A percentile compares a stretch with the other conserved stretches of the same genome.
Evolutionary conservation across 2,888 invertebrate species (phyloP).

Genomic region (Syritta pipiens): DNA sequence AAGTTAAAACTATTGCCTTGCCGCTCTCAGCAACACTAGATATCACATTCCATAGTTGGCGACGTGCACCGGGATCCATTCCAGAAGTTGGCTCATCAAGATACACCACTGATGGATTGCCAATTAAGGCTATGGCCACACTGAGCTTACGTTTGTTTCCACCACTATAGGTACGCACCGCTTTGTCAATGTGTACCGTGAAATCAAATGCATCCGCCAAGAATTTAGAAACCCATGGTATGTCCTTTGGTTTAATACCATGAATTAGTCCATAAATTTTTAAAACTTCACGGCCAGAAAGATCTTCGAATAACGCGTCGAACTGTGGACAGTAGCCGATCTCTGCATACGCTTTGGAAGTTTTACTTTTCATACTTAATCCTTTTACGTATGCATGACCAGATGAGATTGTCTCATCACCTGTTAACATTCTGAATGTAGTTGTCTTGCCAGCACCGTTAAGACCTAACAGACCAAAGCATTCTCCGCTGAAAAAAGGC

Average conservation of each 20-base stretch:
- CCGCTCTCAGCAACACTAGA: conserved; percentile 85
- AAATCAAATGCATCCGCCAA: conserved; percentile 82
- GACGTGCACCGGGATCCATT: conserved; percentile 81
- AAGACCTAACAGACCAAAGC: conserved; percentile 88
- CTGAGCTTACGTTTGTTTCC: conserved; percentile 88
- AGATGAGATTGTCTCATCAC: conserved; percentile 85
- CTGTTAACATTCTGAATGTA: conserved; percentile 94
- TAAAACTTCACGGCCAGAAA: conserved; percentile 86
- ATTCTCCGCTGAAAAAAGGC: conserved; percentile 37
- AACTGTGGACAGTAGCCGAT: conserved; percentile 89
- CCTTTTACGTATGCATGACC: conserved; percentile 87
- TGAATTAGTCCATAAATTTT: conserved; percentile 84
- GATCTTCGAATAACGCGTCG: conserved; percentile 85
- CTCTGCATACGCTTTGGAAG: conserved; percentile 82
- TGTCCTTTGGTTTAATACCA: conserved; percentile 81
- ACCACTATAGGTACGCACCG: conserved; percentile 83
- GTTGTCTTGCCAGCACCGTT: conserved; percentile 94
- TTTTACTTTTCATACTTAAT: conserved; percentile 80
- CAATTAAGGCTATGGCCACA: conserved; percentile 86
- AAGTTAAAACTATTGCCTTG: conserved; percentile 88
- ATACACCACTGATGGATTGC: conserved; percentile 85
- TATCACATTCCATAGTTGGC: conserved; percentile 89
- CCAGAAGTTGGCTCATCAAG: conserved; percentile 85
- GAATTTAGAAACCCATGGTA: conserved; percentile 74
- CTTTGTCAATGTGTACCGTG: conserved; percentile 83